phyloP scores from a whole-genome alignment of 2,888 invertebrate genomes.

The Celastrina argiolus region DNA sequence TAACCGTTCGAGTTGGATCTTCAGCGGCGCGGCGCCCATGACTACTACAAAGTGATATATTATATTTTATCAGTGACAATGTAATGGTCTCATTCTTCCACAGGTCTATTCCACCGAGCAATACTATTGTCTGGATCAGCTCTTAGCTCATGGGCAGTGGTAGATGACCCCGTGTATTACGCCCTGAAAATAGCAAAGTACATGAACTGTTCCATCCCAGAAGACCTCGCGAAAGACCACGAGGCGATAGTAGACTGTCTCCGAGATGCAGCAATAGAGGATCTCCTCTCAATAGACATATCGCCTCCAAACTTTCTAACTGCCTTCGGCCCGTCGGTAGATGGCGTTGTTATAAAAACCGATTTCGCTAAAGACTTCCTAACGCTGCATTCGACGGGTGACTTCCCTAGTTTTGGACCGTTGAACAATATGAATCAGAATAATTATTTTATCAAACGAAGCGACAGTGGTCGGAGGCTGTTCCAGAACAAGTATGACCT shows the following conservation, averaged over 20 bases:
- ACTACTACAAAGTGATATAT: no score
- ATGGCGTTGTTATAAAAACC: slow-evolving; percentile 94
- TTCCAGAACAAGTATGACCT: slow-evolving; percentile 86
- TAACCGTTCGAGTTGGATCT: no score
- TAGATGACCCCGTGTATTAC: slow-evolving; percentile 90
- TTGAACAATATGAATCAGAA: slow-evolving; percentile 74
- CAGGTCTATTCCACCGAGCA: slow-evolving; percentile 91
- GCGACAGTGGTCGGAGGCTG: slow-evolving; percentile 78
- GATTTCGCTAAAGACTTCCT: slow-evolving; percentile 89
- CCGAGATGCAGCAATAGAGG: slow-evolving; percentile 84
- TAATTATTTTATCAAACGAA: slow-evolving; percentile 79
- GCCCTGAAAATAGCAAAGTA: slow-evolving; percentile 88
- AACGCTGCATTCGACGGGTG: slow-evolving; percentile 82
- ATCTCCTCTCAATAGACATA: slow-evolving; percentile 85
- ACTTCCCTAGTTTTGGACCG: slow-evolving; percentile 80
- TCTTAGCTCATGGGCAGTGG: slow-evolving; percentile 92
- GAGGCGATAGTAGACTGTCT: slow-evolving; percentile 91
- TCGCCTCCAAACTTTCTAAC: slow-evolving; percentile 89
- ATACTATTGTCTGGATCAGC: slow-evolving; percentile 93
- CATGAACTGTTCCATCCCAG: slow-evolving; percentile 89
- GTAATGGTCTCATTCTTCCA: slow-evolving; percentile 13
- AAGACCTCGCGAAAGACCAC: slow-evolving; percentile 88
- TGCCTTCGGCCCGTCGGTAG: slow-evolving; percentile 95
- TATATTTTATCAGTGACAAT: no score
- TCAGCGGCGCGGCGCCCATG: no score